Conservation (phyloP, 2,113 vertebrate species). For the Pluvianellus socialis region DNA sequence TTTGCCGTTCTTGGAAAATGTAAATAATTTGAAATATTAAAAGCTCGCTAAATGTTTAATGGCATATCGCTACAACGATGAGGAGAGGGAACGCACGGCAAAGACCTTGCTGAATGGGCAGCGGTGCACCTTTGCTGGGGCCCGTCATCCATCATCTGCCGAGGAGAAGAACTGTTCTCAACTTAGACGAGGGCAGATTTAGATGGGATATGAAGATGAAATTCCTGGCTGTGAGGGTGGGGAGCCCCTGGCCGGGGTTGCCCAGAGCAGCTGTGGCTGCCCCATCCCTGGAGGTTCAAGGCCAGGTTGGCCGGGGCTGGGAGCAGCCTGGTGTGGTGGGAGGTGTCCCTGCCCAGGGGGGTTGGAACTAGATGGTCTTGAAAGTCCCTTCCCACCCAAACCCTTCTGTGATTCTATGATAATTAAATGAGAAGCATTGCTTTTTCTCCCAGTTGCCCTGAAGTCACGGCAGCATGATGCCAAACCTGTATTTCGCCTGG, state of each 20-base stretch:
- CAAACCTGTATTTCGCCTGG: not conserved
- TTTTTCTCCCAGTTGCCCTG: not conserved
- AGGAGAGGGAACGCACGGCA: not conserved
- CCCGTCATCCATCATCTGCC: not conserved
- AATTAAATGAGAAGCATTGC: not conserved
- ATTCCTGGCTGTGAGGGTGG: not conserved
- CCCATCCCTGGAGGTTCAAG: not conserved
- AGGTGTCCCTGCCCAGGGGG: not conserved
- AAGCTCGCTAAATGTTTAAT: not conserved
- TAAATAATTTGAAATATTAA: not conserved
- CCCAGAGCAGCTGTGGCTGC: not conserved
- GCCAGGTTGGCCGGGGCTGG: not conserved
- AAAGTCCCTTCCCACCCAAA: not conserved
- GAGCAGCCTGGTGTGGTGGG: not conserved
- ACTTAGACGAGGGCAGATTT: fast-evolving
- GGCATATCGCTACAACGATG: fast-evolving
- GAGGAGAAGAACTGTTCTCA: not conserved
- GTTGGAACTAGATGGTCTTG: not conserved
- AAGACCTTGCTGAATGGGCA: not conserved
- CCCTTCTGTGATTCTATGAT: not conserved
- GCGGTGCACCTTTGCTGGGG: not conserved
- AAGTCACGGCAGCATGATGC: not conserved
- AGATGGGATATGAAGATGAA: not conserved
- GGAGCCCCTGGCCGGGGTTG: not conserved
- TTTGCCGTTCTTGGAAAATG: not conserved